These are phyloP conservation scores for Emydocephalus ijimae DNA, from an alignment of 2,113 vertebrate species.

Conservation along the genomic window DNA sequence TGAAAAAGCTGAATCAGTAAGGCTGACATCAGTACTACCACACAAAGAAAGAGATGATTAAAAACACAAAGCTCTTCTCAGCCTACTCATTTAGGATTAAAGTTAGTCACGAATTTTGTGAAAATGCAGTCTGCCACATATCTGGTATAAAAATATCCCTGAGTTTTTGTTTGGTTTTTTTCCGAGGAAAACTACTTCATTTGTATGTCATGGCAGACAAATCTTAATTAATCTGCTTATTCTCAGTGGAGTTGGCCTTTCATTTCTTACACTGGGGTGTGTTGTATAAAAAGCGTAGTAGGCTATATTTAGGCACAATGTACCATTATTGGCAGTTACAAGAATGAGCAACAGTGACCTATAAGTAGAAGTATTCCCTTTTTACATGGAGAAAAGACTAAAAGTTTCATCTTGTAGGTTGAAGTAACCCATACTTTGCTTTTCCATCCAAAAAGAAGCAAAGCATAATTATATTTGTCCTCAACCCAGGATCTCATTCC, in stretches of 20 bases:
- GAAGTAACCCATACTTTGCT: not conserved
- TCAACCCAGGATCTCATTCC: not conserved
- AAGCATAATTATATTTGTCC: not conserved
- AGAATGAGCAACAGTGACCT: not conserved
- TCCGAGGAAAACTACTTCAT: not conserved
- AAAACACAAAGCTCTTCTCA: conserved; percentile 30
- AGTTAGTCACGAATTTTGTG: conserved; percentile 30
- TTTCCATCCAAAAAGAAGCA: not conserved
- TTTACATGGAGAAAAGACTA: not conserved
- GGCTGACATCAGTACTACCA: not conserved
- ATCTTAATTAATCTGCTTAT: not conserved
- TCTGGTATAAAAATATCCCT: conserved; percentile 52
- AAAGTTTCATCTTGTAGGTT: not conserved
- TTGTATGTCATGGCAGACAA: not conserved
- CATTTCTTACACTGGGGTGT: not conserved
- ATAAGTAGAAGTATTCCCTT: not conserved
- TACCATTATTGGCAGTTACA: not conserved
- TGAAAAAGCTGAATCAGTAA: not conserved
- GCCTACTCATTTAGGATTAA: conserved; percentile 30
- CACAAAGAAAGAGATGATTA: conserved; percentile 16
- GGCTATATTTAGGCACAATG: not conserved
- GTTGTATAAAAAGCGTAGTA: not conserved
- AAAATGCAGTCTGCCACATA: conserved; percentile 15
- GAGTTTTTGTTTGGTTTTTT: not conserved
- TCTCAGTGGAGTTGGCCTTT: not conserved